A percentile compares a stretch with the other conserved stretches of the same genome.
Evolutionary conservation across 2,113 vertebrate species (phyloP).

Genomic region (Enhydra lutris): DNA sequence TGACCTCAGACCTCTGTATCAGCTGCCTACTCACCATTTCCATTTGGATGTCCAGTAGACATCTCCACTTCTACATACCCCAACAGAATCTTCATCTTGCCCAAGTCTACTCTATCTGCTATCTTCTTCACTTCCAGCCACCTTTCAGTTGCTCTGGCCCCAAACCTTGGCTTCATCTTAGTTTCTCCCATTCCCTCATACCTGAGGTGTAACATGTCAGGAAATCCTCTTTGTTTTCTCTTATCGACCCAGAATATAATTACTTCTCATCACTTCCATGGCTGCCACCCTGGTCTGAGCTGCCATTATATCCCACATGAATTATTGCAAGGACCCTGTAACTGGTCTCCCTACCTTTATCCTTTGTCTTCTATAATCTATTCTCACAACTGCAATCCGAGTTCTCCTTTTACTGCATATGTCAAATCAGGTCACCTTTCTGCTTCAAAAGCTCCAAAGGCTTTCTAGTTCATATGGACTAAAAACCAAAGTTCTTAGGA

Average conservation of each 20-base stretch:
- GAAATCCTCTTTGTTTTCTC: not conserved
- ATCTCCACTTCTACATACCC: not conserved
- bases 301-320: not conserved
- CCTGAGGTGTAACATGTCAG: not conserved
- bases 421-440: not conserved
- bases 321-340: not conserved
- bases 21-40: not conserved
- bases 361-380: not conserved
- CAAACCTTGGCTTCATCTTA: not conserved
- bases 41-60: not conserved
- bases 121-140: not conserved
- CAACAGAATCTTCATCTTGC: not conserved
- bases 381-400: not conserved
- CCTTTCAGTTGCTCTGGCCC: not conserved
- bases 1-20: not conserved
- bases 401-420: not conserved
- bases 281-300: not conserved
- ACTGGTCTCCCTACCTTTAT: not conserved
- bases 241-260: not conserved
- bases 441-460: not conserved
- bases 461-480: not conserved
- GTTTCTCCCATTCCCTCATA: not conserved
- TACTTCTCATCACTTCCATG: not conserved
- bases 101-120: not conserved
- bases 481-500: not conserved